These are phyloP conservation scores for Campopleginae sp. DNA, from an alignment of 2,888 invertebrate genomes.

Conservation along the genomic window DNA sequence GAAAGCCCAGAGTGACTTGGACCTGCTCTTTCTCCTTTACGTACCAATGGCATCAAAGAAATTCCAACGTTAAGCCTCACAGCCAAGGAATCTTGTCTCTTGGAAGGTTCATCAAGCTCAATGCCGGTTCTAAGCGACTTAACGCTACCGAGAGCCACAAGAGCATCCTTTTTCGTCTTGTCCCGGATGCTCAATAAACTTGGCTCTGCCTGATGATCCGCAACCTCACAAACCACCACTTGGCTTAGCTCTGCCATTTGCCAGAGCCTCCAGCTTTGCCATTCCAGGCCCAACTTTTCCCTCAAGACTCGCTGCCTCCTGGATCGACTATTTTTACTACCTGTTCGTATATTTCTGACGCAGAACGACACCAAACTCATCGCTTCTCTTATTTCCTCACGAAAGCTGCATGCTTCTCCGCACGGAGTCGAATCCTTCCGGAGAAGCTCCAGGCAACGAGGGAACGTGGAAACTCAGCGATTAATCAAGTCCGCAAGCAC, in stretches of 20 bases:
- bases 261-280: not conserved
- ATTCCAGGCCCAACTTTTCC: conserved; percentile 23
- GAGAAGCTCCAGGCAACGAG: not conserved
- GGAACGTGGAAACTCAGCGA: conserved; percentile 36
- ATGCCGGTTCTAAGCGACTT: not conserved
- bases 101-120: conserved; percentile 27
- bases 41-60: conserved; percentile 56
- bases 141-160: conserved; percentile 8
- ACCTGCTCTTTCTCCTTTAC: conserved; percentile 13
- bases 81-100: conserved; percentile 20
- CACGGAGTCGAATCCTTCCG: not conserved
- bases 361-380: not conserved
- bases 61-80: conserved; percentile 37
- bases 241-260: conserved; percentile 5
- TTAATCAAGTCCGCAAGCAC: conserved; percentile 55
- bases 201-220: conserved; percentile 18
- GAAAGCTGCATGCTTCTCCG: not conserved
- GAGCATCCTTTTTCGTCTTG: conserved; percentile 47
- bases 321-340: not conserved
- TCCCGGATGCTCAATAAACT: conserved; percentile 11
- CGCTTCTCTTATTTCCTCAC: conserved; percentile 44
- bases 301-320: not conserved
- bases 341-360: not conserved
- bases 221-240: conserved; percentile 22
- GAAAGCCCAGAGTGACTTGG: not conserved